Base-by-base conservation (phyloP, 2,797 vertebrate genomes). In the Hemibagrus guttatus region DNA sequence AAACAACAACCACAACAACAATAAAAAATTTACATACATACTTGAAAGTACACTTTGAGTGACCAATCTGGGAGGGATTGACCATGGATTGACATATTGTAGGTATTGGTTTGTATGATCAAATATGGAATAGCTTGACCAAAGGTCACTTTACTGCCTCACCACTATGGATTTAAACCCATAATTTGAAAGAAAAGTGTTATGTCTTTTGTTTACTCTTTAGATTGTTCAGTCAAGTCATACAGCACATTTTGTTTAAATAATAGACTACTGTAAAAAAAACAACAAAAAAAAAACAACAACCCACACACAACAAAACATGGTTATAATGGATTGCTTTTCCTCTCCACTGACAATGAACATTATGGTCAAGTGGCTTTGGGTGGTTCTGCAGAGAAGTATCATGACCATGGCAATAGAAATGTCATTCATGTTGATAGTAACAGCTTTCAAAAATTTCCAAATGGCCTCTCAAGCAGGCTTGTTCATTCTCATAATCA, bases 401-500 rank as follows among this genome's bases (percentile, higher is more conserved):
- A 81, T 13, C 13, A 64, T 63, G n/a, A 66, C 58, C 58, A 39
- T 83, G 80, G 46, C 59, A 64, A 74, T 74, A 64, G 68, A 86
- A 23, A 86, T 82, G 52, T 26, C 39, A 46, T 81, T 86, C 64
- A 71, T 58, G 39, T 28, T 80, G 54, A 52, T 80, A 31, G 52
- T 81, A 42, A 82, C n/a, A 46, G 46, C 72, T 28, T 76, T 85
- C 84, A 39, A 61, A 35, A 58, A 56, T 52, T 68, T 79, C 75
- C 31, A 68, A 56, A 39, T 83, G 61, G 81, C 64, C 28, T 69
- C 49, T 69, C 81, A 69, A n/a, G 81, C 84, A 58, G 49, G 42
- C 28, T 85, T 85, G 64, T 79, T 78, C 64, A 85, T 80, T 31
- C 35, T 71, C 26, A 42, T 80, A 85, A 80, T 83, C 61, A 69